Evolutionary conservation across 2,888 invertebrate genomes (phyloP).

Genomic region (Drosophila colorata): DNA sequence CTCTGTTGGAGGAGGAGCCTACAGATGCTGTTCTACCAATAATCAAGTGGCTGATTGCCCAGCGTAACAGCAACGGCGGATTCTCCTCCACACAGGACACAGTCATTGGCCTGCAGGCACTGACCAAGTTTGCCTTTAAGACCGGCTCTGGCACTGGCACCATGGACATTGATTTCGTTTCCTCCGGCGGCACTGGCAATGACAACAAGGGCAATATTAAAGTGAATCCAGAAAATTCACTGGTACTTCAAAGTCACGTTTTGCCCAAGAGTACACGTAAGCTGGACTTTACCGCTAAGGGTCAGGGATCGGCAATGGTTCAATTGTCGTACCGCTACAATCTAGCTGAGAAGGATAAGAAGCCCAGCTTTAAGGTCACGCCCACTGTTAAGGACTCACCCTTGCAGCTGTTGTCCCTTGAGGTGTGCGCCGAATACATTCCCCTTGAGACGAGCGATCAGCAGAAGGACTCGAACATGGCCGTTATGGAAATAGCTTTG

Average conservation of each 20-base stretch:
- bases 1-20: slow-evolving; percentile 86
- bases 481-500: slow-evolving; percentile 94
- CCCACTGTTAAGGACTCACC: slow-evolving; percentile 94
- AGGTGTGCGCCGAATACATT: slow-evolving; percentile 91
- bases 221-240: slow-evolving; percentile 91
- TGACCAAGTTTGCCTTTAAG: slow-evolving; percentile 88
- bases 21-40: slow-evolving; percentile 86
- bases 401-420: slow-evolving; percentile 91
- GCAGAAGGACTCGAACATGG: slow-evolving; percentile 91
- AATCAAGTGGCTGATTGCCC: slow-evolving; percentile 90
- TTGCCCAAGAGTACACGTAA: slow-evolving; percentile 86
- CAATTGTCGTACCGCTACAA: slow-evolving; percentile 93
- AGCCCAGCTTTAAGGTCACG: slow-evolving; percentile 94
- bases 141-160: slow-evolving; percentile 85
- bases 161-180: slow-evolving; percentile 73
- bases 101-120: slow-evolving; percentile 90
- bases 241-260: slow-evolving; percentile 92
- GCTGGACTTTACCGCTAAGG: slow-evolving; percentile 91
- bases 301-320: slow-evolving; percentile 91
- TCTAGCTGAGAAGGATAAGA: slow-evolving; percentile 94
- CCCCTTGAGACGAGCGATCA: slow-evolving; percentile 56
- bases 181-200: slow-evolving; percentile 47
- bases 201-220: slow-evolving; percentile 67
- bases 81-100: slow-evolving; percentile 93
- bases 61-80: slow-evolving; percentile 89